Conservation (phyloP, 2,797 vertebrate species). For the Muraenolepis orangiensis region DNA sequence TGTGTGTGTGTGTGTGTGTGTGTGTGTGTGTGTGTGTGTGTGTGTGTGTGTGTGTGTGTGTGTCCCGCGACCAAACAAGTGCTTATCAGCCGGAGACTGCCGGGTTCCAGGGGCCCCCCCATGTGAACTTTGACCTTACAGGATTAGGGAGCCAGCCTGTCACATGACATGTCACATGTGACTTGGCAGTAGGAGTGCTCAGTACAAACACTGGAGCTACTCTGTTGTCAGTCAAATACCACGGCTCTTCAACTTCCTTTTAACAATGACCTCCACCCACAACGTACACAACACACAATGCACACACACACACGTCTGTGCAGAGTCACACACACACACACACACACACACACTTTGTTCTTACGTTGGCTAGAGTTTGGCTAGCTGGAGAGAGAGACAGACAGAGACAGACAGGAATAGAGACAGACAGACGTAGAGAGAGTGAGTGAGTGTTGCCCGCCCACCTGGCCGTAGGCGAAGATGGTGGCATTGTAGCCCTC, state of each 20-base stretch:
- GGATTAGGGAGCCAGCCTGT: conserved; percentile 14
- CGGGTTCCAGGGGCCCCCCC: background rate
- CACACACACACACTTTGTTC: background rate
- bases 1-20: too few relatives aligned
- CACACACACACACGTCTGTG: background rate
- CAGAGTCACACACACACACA: background rate
- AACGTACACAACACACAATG: background rate
- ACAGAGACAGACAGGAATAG: background rate
- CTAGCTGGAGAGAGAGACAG: too few relatives aligned
- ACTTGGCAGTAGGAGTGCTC: background rate
- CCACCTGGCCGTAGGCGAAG: conserved; percentile 94
- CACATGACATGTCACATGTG: too few relatives aligned
- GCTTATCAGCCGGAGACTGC: background rate
- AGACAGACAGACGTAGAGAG: too few relatives aligned
- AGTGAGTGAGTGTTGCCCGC: background rate
- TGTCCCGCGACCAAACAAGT: background rate
- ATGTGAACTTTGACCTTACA: background rate
- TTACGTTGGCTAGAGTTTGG: too few relatives aligned
- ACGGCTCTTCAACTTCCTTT: background rate
- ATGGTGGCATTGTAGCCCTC: conserved; percentile 97
- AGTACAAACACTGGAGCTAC: background rate
- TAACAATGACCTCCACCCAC: background rate
- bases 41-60: too few relatives aligned
- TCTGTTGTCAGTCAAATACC: background rate
- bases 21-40: too few relatives aligned